Conservation (phyloP, 2,888 invertebrate species). For the Aleiodes leptofemur region DNA sequence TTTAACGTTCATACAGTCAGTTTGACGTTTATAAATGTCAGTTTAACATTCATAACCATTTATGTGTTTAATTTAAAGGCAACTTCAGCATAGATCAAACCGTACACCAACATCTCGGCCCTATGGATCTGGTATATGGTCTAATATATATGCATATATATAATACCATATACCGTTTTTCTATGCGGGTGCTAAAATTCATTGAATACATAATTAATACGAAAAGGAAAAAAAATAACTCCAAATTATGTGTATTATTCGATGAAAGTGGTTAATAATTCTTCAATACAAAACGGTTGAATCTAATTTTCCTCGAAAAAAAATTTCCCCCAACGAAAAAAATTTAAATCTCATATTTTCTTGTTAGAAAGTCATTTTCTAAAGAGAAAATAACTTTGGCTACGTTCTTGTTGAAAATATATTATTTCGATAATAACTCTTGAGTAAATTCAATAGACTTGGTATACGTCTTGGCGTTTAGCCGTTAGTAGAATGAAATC, state of each 20-base stretch:
- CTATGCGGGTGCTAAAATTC: too few relatives aligned
- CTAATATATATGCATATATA: too few relatives aligned
- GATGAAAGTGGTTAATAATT: neutral
- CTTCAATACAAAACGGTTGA: conserved; percentile 2
- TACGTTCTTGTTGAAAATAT: conserved; percentile 30
- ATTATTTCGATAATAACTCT: conserved; percentile 44
- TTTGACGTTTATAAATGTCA: too few relatives aligned
- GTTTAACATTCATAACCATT: too few relatives aligned
- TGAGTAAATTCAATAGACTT: conserved; percentile 42
- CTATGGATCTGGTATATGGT: too few relatives aligned
- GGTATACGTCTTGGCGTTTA: conserved; percentile 28
- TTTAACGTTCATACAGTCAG: too few relatives aligned
- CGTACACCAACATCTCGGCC: too few relatives aligned
- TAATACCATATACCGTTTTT: too few relatives aligned
- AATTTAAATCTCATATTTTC: conserved; percentile 31
- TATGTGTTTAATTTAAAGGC: too few relatives aligned
- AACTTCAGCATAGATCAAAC: too few relatives aligned
- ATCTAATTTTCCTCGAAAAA: conserved; percentile 25
- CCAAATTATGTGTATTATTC: neutral
- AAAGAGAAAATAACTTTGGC: conserved; percentile 22
- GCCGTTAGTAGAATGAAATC: conserved; percentile 16
- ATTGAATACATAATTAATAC: neutral
- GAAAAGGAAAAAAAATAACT: neutral
- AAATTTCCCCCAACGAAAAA: neutral
- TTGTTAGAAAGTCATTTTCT: conserved; percentile 33